Conservation (phyloP, 2,888 invertebrate genomes). For the Bombyx huttoni region DNA sequence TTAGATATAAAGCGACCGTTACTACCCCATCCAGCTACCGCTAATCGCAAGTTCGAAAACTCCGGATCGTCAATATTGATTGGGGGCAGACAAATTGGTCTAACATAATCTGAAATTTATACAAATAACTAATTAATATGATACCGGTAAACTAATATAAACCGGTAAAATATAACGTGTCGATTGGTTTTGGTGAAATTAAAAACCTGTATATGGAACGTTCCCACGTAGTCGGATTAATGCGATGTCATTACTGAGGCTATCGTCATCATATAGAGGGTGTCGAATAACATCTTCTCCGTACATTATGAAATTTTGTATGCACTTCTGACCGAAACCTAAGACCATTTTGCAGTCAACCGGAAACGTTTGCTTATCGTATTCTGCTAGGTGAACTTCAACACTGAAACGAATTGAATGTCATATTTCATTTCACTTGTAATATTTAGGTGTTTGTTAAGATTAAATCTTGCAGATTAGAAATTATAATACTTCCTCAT, state of each 20-base stretch:
- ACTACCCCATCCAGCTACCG: slow-evolving; percentile 57
- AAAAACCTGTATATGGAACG: slow-evolving; percentile 46
- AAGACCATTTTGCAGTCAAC: slow-evolving; percentile 37
- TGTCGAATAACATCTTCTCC: slow-evolving; percentile 36
- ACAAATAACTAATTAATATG: neutral
- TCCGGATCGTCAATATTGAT: slow-evolving; percentile 44
- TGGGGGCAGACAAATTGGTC: slow-evolving; percentile 54
- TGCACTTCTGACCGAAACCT: slow-evolving; percentile 33
- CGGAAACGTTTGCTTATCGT: slow-evolving; percentile 54
- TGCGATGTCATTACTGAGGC: slow-evolving; percentile 49
- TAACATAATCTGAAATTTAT: slow-evolving; percentile 42
- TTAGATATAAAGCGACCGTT: slow-evolving; percentile 40
- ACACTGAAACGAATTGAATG: slow-evolving; percentile 22
- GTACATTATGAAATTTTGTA: slow-evolving; percentile 39
- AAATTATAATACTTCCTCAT: too few species aligned
- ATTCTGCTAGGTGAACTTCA: slow-evolving; percentile 46
- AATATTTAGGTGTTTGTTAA: neutral
- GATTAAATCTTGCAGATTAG: too few species aligned
- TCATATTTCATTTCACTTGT: neutral
- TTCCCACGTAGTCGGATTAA: slow-evolving; percentile 33
- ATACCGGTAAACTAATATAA: too few species aligned
- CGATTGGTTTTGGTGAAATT: neutral
- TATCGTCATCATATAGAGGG: slow-evolving; percentile 35
- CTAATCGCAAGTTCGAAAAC: slow-evolving; percentile 38
- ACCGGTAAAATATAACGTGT: neutral